Percentiles rank a stretch among this genome's conserved stretches.
Conservation (phyloP, 2,888 invertebrate genomes). For the Colletes collaris region DNA sequence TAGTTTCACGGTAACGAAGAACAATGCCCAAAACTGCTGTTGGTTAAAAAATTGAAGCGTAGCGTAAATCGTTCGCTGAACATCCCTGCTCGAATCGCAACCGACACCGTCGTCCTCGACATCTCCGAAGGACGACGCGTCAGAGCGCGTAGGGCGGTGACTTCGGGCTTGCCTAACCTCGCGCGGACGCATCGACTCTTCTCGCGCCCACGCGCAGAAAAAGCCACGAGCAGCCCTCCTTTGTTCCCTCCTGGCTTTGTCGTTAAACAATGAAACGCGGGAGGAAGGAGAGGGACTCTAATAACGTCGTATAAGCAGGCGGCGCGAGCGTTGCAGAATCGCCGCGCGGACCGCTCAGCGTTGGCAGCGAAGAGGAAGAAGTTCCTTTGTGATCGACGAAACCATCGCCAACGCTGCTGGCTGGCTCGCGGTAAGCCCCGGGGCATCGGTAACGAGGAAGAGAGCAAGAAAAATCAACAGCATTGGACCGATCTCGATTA, state of each 20-base stretch:
- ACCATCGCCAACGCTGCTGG: constrained; percentile 21
- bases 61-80: no score
- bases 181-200: constrained; percentile 63
- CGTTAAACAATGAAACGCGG: constrained; percentile 67
- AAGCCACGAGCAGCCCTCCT: constrained; percentile 60
- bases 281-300: constrained; percentile 34
- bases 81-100: no score
- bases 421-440: background rate
- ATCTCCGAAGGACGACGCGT: constrained; percentile 43
- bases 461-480: constrained; percentile 1
- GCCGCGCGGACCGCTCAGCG: background rate
- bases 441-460: background rate
- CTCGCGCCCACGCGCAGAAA: constrained; percentile 72
- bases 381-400: constrained; percentile 17
- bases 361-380: background rate
- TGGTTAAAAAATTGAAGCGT: no score
- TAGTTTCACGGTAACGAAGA: no score
- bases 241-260: constrained; percentile 69
- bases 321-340: constrained; percentile 17
- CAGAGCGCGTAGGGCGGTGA: constrained; percentile 56
- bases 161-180: constrained; percentile 59
- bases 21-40: no score
- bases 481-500: background rate
- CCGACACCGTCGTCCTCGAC: constrained; percentile 8
- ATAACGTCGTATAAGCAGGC: constrained; percentile 54